These are phyloP conservation scores for Pseudomyrmex flavicornis DNA, from an alignment of 1,140 invertebrate genomes.

Conservation along the genomic window DNA sequence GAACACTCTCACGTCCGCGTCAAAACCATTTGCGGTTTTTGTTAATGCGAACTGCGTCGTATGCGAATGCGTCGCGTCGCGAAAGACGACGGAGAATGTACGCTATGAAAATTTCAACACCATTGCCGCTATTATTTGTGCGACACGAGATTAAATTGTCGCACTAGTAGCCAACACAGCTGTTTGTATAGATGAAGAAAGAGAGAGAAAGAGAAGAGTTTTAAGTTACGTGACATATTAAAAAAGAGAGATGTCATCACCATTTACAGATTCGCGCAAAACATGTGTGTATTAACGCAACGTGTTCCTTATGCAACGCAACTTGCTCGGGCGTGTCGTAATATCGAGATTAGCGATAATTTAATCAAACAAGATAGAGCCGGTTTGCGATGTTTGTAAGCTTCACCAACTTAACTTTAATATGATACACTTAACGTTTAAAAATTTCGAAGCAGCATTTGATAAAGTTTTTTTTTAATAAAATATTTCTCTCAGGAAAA, in stretches of 20 bases:
- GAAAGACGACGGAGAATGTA: neutral
- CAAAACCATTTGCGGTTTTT: conserved; percentile 8
- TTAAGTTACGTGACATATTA: neutral
- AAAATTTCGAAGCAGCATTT: no score
- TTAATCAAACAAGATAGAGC: neutral
- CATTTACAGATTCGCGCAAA: no score
- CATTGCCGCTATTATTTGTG: neutral
- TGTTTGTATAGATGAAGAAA: neutral
- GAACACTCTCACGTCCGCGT: conserved; percentile 36
- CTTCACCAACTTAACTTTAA: neutral
- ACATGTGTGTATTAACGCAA: neutral
- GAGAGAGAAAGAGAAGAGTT: neutral
- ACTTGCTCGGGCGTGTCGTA: neutral
- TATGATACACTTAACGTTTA: no score
- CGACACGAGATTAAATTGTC: neutral
- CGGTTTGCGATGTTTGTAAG: neutral
- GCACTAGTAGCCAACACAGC: no score
- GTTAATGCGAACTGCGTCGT: conserved; percentile 6
- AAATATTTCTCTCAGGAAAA: no score
- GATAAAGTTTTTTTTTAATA: no score
- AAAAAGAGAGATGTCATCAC: neutral
- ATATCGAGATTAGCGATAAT: neutral
- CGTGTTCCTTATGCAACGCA: neutral
- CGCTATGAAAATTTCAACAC: conserved; percentile 37
- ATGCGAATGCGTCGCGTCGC: conserved; percentile 2